phyloP scores from a whole-genome alignment of 2,888 invertebrate genomes.

The Drosophila falleni region DNA sequence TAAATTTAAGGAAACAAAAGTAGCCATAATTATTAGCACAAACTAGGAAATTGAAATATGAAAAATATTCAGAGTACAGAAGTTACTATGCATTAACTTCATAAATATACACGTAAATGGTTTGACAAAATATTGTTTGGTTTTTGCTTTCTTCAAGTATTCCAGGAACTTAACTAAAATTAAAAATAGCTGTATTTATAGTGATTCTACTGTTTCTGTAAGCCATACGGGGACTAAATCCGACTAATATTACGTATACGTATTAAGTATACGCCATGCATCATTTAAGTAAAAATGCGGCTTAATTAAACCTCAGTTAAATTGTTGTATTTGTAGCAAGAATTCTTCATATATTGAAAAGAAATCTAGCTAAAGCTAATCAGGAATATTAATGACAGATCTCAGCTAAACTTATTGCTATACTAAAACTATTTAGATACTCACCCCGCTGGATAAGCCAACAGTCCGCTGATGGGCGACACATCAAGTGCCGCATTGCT shows the following conservation, averaged over 20 bases:
- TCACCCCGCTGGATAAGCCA: constrained; percentile 99
- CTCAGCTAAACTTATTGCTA: neutral
- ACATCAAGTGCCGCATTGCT: constrained; percentile 96
- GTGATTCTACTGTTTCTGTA: too few relatives aligned
- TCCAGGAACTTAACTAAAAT: too few relatives aligned
- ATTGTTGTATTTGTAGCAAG: neutral
- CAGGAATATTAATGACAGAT: neutral
- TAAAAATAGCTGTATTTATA: too few relatives aligned
- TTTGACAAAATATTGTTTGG: too few relatives aligned
- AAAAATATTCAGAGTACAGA: too few relatives aligned
- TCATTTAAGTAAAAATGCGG: neutral
- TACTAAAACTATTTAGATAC: constrained; percentile 82
- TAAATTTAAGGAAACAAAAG: neutral
- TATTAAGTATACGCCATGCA: neutral
- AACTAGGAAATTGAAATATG: too few relatives aligned
- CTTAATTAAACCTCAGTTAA: too few relatives aligned
- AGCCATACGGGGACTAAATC: too few relatives aligned
- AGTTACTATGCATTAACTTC: too few relatives aligned
- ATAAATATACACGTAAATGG: too few relatives aligned
- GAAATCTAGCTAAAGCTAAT: neutral
- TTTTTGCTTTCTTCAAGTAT: too few relatives aligned
- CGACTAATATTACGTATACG: constrained; percentile 1
- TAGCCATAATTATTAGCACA: neutral
- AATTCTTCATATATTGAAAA: neutral
- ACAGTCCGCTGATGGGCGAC: constrained; percentile 93